Percentiles rank a stretch among this genome's conserved stretches.
Conservation (phyloP, 2,797 vertebrate genomes). For the Masticophis lateralis region DNA sequence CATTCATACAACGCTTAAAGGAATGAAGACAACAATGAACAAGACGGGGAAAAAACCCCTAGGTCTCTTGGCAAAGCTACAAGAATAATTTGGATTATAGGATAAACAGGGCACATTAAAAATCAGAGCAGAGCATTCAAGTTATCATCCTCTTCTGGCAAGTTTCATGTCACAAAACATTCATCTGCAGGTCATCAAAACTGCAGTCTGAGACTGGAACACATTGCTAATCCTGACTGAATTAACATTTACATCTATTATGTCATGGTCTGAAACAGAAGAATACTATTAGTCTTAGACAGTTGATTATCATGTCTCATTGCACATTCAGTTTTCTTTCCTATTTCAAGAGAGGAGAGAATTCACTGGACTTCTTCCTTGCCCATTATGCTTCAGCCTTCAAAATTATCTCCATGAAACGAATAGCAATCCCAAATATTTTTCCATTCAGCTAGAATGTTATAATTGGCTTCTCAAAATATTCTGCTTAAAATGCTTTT, state of each 20-base stretch:
- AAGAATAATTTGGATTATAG: neutral
- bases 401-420: conserved; percentile 26
- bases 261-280: conserved; percentile 22
- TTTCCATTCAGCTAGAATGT: conserved; percentile 30
- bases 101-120: conserved; percentile 24
- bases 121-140: neutral
- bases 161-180: conserved; percentile 13
- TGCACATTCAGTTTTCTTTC: conserved; percentile 5
- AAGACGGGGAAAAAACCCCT: neutral
- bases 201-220: neutral
- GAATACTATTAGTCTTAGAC: conserved; percentile 28
- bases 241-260: conserved; percentile 31
- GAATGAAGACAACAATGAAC: neutral
- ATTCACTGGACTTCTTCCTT: conserved; percentile 21
- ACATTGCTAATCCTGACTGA: conserved; percentile 23
- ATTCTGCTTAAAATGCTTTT: neutral
- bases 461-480: conserved; percentile 23
- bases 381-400: conserved; percentile 28
- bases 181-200: conserved; percentile 18
- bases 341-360: conserved; percentile 28
- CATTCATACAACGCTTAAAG: neutral
- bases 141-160: neutral
- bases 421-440: conserved; percentile 37
- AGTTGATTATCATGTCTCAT: neutral
- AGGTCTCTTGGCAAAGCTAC: neutral